phyloP scores from a whole-genome alignment of 1,140 invertebrate species.

The Eupeodes corollae region DNA sequence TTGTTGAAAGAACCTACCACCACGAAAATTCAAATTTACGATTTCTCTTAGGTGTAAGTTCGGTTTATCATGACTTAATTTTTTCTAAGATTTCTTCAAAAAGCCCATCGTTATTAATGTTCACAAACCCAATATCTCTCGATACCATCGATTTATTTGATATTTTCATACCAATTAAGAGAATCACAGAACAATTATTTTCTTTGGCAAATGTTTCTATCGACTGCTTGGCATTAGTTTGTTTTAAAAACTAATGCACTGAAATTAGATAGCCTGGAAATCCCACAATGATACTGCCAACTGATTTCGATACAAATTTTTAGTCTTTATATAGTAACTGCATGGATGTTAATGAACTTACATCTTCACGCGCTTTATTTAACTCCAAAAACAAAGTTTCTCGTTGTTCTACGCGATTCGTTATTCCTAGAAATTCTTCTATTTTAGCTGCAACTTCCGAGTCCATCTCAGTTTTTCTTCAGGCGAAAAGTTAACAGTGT shows the following conservation, averaged over 20 bases:
- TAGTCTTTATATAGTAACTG: slow-evolving; percentile 54
- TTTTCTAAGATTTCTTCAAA: slow-evolving; percentile 16
- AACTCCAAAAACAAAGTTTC: slow-evolving; percentile 40
- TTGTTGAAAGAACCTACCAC: slow-evolving; percentile 39
- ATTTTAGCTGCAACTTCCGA: slow-evolving; percentile 19
- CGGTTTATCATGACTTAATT: slow-evolving; percentile 11
- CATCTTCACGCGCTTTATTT: slow-evolving; percentile 45
- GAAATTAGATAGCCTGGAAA: slow-evolving; percentile 47
- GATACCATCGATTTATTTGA: slow-evolving; percentile 23
- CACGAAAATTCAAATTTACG: slow-evolving; percentile 16
- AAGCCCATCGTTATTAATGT: slow-evolving; percentile 12
- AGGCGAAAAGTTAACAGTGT: slow-evolving; percentile 56
- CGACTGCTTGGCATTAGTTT: slow-evolving; percentile 32
- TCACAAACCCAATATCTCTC: slow-evolving; percentile 44
- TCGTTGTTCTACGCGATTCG: slow-evolving; percentile 11
- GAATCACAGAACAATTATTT: slow-evolving; percentile 29
- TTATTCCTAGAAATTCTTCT: slow-evolving; percentile 3
- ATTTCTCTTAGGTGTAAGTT: slow-evolving; percentile 13
- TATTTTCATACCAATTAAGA: slow-evolving; percentile 45
- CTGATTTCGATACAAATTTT: slow-evolving; percentile 40
- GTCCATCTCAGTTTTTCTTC: slow-evolving; percentile 49
- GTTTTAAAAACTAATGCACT: slow-evolving; percentile 42
- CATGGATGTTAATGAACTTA: slow-evolving; percentile 40
- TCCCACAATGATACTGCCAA: slow-evolving; percentile 38
- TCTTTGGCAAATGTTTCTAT: slow-evolving; percentile 39